These are phyloP conservation scores for Panthera uncia DNA, from an alignment of 2,113 vertebrate genomes.

Conservation along the genomic window DNA sequence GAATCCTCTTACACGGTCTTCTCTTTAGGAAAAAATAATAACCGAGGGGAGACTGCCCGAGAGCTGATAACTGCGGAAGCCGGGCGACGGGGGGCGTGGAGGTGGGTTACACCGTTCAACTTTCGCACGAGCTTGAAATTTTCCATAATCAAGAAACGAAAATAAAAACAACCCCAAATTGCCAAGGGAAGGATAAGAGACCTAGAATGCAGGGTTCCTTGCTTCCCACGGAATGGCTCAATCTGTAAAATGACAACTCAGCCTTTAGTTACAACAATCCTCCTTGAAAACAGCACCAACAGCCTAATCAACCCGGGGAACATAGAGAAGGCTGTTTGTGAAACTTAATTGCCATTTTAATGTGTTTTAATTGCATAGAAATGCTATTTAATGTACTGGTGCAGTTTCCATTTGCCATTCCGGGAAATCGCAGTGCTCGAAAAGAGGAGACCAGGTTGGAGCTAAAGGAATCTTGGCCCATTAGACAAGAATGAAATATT, in stretches of 20 bases:
- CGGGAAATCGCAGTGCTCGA: constrained; percentile 56
- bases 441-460: constrained; percentile 47
- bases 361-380: constrained; percentile 80
- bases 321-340: constrained; percentile 80
- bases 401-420: constrained; percentile 65
- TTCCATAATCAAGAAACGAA: background rate
- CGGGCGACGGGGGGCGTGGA: background rate
- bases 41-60: background rate
- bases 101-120: background rate
- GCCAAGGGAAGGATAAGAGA: background rate
- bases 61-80: background rate
- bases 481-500: constrained; percentile 6
- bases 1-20: background rate
- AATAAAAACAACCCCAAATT: background rate
- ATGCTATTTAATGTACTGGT: constrained; percentile 80
- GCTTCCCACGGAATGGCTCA: background rate
- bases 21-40: background rate
- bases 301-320: constrained; percentile 81
- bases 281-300: constrained; percentile 56
- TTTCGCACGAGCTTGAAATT: background rate
- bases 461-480: background rate
- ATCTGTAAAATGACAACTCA: constrained; percentile 10
- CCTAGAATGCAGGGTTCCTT: background rate
- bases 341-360: constrained; percentile 83
- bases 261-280: constrained; percentile 53